Percentiles rank a stretch among this genome's conserved stretches.
These are phyloP conservation scores for Cnemophilus loriae DNA, from an alignment of 2,113 vertebrate species.

Conservation along the genomic window DNA sequence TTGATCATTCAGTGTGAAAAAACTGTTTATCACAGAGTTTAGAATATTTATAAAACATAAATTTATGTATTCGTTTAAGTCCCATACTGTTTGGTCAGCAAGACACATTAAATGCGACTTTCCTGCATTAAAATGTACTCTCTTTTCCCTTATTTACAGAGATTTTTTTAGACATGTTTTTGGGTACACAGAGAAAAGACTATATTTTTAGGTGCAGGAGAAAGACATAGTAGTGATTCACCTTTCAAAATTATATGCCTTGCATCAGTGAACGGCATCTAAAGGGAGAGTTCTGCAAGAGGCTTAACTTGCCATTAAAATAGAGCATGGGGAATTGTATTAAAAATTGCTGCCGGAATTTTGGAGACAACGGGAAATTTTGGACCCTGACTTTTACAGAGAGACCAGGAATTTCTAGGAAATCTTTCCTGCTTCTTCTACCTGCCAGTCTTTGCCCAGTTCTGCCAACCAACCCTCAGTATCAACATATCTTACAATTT, in stretches of 20 bases:
- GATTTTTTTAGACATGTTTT: background rate
- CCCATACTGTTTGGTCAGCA: background rate
- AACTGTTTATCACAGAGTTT: constrained; percentile 33
- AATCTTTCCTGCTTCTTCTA: background rate
- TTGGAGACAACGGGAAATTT: background rate
- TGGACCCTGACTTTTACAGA: background rate
- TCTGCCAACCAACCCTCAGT: background rate
- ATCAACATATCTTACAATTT: background rate
- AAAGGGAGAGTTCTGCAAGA: background rate
- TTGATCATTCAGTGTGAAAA: constrained; percentile 30
- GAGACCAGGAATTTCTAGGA: background rate
- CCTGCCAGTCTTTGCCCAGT: background rate
- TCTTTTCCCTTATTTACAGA: background rate
- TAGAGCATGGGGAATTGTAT: background rate
- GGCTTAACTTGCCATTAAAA: background rate
- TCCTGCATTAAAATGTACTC: background rate
- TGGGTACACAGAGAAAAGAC: background rate
- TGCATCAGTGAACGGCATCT: background rate
- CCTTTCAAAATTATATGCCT: background rate
- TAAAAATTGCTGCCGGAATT: background rate
- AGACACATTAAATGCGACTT: background rate
- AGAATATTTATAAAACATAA: constrained; percentile 20
- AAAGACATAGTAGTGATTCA: background rate
- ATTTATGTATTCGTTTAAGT: constrained; percentile 2
- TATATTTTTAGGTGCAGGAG: background rate